Evolutionary conservation across 2,888 invertebrate genomes (phyloP).

Genomic region (Alentia gelatinosa): DNA sequence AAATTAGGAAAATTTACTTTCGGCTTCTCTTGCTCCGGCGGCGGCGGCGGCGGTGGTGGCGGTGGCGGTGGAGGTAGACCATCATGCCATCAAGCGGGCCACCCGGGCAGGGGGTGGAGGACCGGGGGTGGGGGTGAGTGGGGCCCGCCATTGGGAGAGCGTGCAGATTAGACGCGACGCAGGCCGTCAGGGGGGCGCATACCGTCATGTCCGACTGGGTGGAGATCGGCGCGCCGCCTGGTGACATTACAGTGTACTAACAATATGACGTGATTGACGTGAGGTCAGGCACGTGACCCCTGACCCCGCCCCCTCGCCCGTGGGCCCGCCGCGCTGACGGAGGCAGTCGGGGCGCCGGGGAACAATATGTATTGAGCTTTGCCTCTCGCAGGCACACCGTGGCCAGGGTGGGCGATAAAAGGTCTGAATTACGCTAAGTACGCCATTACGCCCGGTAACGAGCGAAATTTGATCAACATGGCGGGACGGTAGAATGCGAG

Average conservation of each 20-base stretch:
- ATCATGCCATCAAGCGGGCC: not conserved
- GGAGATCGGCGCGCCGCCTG: not conserved
- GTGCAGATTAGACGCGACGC: not conserved
- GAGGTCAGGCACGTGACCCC: conserved; percentile 39
- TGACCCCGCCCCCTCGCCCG: not conserved
- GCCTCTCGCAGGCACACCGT: not conserved
- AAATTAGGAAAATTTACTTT: conserved; percentile 8
- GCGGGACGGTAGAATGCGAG: conserved; percentile 1
- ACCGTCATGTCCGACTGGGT: conserved; percentile 11
- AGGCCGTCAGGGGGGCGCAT: not conserved
- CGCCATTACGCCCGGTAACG: conserved; percentile 40
- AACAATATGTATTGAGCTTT: conserved; percentile 45
- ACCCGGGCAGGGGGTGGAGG: not conserved
- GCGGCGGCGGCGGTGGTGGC: not conserved
- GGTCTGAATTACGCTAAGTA: conserved; percentile 53
- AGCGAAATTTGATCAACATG: conserved; percentile 54
- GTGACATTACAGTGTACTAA: conserved; percentile 29
- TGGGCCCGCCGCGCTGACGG: not conserved
- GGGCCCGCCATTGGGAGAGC: not conserved
- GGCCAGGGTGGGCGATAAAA: not conserved
- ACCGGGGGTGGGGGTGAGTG: not conserved
- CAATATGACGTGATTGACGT: conserved; percentile 53
- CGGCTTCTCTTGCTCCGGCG: not conserved
- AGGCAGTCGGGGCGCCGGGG: not conserved
- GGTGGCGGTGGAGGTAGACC: not conserved